A percentile compares a stretch with the other conserved stretches of the same genome.
phyloP scores from a whole-genome alignment of 2,888 invertebrate species.

The Watsonalla cultraria region DNA sequence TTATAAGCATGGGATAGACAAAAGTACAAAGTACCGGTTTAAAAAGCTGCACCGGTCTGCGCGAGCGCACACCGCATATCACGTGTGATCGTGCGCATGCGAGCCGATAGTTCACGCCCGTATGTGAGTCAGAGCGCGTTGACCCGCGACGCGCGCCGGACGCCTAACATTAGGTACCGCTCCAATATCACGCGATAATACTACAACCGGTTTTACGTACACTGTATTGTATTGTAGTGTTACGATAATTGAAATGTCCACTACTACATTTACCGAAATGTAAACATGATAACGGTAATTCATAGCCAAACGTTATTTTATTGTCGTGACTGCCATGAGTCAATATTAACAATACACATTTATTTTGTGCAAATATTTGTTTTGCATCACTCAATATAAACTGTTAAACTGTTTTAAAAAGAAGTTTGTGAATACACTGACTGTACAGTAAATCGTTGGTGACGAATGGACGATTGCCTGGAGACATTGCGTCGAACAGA shows the following conservation, averaged over 20 bases:
- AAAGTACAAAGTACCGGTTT: slow-evolving; percentile 20
- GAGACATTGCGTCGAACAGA: slow-evolving; percentile 9
- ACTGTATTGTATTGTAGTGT: slow-evolving; percentile 33
- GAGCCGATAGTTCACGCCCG: slow-evolving; percentile 21
- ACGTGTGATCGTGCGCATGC: slow-evolving; percentile 19
- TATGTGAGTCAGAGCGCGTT: slow-evolving; percentile 56
- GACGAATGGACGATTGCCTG: slow-evolving; percentile 13
- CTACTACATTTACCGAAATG: slow-evolving; percentile 28
- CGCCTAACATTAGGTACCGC: slow-evolving; percentile 31
- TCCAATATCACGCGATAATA: slow-evolving; percentile 30
- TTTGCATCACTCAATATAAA: not conserved
- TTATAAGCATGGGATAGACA: slow-evolving; percentile 8
- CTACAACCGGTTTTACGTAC: slow-evolving; percentile 47
- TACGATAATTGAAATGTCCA: slow-evolving; percentile 35
- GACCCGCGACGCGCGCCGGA: slow-evolving; percentile 49
- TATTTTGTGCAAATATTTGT: slow-evolving; percentile 15
- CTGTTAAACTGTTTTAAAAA: no score
- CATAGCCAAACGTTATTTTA: slow-evolving; percentile 5
- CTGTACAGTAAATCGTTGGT: not conserved
- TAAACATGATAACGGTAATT: slow-evolving; percentile 37
- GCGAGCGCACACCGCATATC: slow-evolving; percentile 34
- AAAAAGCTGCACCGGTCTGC: slow-evolving; percentile 21
- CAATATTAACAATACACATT: slow-evolving; percentile 15
- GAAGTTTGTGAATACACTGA: no score
- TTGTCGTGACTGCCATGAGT: not conserved